Base-by-base conservation (phyloP, 2,888 invertebrate genomes). In the Xestobium rufovillosum region DNA sequence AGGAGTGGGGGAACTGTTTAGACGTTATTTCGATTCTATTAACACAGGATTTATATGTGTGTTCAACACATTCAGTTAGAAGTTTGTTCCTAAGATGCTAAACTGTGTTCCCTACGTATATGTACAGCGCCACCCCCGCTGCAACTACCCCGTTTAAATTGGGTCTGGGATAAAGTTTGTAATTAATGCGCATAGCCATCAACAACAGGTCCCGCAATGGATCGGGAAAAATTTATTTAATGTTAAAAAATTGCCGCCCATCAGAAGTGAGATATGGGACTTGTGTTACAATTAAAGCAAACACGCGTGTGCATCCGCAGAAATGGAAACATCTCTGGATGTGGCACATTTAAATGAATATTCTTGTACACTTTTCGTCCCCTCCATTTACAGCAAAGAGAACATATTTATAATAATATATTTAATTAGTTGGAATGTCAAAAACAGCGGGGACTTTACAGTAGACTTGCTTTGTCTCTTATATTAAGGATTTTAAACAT, bases 371-470 rank as follows among this genome's bases (percentile, higher is more conserved):
- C n/a, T 57, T 59, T 57, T 57, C 45, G 30, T 50, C 50, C 43
- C 44, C 46, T 42, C 30, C 28, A 29, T 26, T 25, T 13, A n/a
- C n/a, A 19, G 16, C 26, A 53, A 51, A 54, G 55, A 55, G 51
- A 50, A 51, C 59, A 56, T 60, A 60, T 60, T 61, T 60, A 61
- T 61, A 60, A 60, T 60, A 61, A 60, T 61, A 61, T 61, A 59
- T 60, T 59, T 60, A 61, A 61, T 60, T 61, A 61, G 60, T 59
- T 59, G 57, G 51, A 49, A 56, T 55, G 61, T 61, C 61, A 61
- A 59, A 60, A 60, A 57, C 61, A 61, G 56, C 50, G 49, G 38
- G 47, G 43, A 57, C 56, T 61, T 61, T 57, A 61, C 61, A 59
- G 55, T 60, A 59, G 57, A 61, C 55, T 61, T 60, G 58, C 59